Evolutionary conservation across 2,888 invertebrate genomes (phyloP).

Genomic region (Zootermopsis nevadensis): DNA sequence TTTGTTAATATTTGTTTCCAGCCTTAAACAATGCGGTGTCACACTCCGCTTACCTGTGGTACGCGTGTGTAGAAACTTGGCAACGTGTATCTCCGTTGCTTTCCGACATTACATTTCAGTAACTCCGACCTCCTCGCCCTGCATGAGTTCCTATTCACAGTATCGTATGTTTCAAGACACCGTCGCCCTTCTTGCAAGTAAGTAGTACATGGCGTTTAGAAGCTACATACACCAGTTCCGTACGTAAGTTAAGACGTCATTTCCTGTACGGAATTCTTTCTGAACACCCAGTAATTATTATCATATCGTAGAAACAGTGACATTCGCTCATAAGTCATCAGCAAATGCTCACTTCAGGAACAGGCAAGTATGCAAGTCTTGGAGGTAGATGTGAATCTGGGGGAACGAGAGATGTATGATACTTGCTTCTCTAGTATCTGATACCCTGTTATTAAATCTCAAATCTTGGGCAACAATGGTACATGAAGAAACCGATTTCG

Average conservation of each 20-base stretch:
- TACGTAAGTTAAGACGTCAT: slow-evolving; percentile 8
- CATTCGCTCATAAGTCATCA: slow-evolving; percentile 18
- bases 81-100: no score
- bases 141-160: neutral
- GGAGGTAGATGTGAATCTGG: neutral
- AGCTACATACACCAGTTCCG: slow-evolving; percentile 13
- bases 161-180: slow-evolving; percentile 35
- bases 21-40: no score
- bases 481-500: neutral
- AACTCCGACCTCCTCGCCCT: neutral
- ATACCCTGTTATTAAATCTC: neutral
- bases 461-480: slow-evolving; percentile 11
- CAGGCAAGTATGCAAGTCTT: neutral
- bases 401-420: neutral
- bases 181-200: slow-evolving; percentile 15
- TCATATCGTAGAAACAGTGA: neutral
- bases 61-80: no score
- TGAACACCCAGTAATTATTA: slow-evolving; percentile 5
- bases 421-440: neutral
- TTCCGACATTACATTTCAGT: no score
- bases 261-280: slow-evolving; percentile 28
- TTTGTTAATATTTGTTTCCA: no score
- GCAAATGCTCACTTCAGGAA: neutral
- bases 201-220: slow-evolving; percentile 23
- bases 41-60: no score